Evolutionary conservation across 2,113 vertebrate species (phyloP).

Genomic region (Heloderma charlesbogerti): DNA sequence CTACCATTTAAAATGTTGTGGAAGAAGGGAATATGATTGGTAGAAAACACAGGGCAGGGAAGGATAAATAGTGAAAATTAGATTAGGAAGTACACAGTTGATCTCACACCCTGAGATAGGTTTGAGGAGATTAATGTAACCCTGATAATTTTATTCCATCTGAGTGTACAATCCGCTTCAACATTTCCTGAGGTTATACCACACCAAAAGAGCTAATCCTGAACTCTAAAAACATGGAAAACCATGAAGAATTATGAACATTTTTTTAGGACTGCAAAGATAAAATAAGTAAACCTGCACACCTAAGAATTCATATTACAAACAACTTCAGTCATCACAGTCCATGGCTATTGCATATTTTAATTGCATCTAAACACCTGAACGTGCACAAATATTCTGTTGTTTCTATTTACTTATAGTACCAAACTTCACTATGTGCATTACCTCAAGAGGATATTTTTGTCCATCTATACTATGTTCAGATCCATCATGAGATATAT

Average conservation of each 20-base stretch:
- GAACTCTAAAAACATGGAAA: neutral
- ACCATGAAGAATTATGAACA: neutral
- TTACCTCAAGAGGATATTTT: conserved; percentile 95
- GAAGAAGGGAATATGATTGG: neutral
- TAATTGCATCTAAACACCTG: neutral
- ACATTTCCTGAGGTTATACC: neutral
- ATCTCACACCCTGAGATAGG: neutral
- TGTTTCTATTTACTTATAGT: neutral
- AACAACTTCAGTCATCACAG: neutral
- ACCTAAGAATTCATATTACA: neutral
- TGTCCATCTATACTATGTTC: conserved; percentile 94
- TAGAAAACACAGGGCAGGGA: neutral
- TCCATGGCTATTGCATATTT: neutral
- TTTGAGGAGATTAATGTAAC: neutral
- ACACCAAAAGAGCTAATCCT: neutral
- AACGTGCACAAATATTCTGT: neutral
- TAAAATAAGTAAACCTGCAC: neutral
- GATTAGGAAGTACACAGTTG: neutral
- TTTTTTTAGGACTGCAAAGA: neutral
- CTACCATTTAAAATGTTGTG: neutral
- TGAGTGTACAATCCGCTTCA: neutral
- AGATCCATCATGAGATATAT: conserved; percentile 91
- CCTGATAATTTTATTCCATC: neutral
- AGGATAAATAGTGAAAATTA: conserved; percentile 21
- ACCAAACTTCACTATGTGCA: conserved; percentile 3